Evolutionary conservation across 1,140 invertebrate genomes (phyloP), one percentile per base, ranked within the genome.

Genomic region (Araneus ventricosus): DNA sequence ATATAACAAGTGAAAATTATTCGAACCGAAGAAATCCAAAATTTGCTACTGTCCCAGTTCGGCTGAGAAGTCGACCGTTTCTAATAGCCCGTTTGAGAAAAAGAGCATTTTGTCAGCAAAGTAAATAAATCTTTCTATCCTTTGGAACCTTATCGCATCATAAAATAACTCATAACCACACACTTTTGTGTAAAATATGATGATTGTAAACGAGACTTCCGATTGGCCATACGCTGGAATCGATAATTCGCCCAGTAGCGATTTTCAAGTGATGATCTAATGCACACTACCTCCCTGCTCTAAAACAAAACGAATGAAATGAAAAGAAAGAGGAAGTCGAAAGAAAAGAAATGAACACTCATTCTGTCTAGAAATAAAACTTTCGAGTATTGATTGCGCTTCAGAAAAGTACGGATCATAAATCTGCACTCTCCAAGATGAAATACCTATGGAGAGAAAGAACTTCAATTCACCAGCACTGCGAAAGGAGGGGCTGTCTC

Each of bases 351-450:
- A 30, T 45, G 45, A 57, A 79, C 67, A 75, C 52, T 39, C 88
- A 88, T 88, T 88, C 88, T 34, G 27, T 39, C 45, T 27, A 90
- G 88, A 90, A 75, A 80, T 80, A 90, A 90, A 90, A 90, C 88
- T 90, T 87, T 90, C n/a, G 63, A 79, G 88, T 79, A 90, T 90
- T 90, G 88, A 90, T 90, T 80, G 88, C 70, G 41, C 70, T 90
- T 37, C 88, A 75, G 80, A 90, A 90, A 79, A 52, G 41, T 90
- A 27, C 4, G 41, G 45, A 90, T 80, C 88, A 90, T 90, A 90
- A 90, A 90, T 90, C 88, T 90, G 88, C 88, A 90, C 88, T 90
- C 88, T 52, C 27, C 70, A 37, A 75, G 88, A 90, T 90, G 88
- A 90, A 90, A 80, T 80, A 90, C 88, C 88, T 90, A 79, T 75